phyloP scores from a whole-genome alignment of 2,888 invertebrate species.

The Caenorhabditis panamensis region DNA sequence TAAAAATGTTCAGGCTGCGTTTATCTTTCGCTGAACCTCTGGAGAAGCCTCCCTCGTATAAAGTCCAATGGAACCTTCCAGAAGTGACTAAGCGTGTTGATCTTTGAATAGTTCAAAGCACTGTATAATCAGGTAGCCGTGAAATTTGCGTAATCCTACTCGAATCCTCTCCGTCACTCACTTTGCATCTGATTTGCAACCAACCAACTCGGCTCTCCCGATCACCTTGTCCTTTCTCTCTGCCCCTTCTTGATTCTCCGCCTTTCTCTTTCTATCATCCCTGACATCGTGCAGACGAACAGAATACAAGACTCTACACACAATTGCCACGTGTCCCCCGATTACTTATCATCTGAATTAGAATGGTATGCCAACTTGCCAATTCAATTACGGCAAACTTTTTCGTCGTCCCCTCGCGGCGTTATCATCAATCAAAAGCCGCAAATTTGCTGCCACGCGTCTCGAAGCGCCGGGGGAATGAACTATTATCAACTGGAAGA shows the following conservation, averaged over 20 bases:
- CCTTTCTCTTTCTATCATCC: not conserved
- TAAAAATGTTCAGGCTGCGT: too few species aligned
- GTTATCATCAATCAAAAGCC: constrained; percentile 57
- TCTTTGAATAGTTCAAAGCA: constrained; percentile 55
- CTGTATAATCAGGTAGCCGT: constrained; percentile 48
- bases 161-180: constrained; percentile 23
- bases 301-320: not conserved
- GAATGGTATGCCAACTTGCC: constrained; percentile 33
- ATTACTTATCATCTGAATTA: constrained; percentile 12
- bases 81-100: constrained; percentile 1
- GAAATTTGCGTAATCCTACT: constrained; percentile 49
- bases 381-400: constrained; percentile 33
- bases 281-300: not conserved
- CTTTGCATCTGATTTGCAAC: constrained; percentile 44
- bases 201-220: constrained; percentile 9
- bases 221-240: constrained; percentile 2
- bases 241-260: constrained; percentile 11
- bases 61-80: not conserved
- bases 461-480: constrained; percentile 21
- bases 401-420: constrained; percentile 13
- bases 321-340: constrained; percentile 33
- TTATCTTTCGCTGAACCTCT: too few species aligned
- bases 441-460: constrained; percentile 46
- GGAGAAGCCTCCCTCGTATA: too few species aligned
- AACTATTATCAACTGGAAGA: constrained; percentile 44